Conservation (phyloP, 2,888 invertebrate species). For the Agrochola circellaris region DNA sequence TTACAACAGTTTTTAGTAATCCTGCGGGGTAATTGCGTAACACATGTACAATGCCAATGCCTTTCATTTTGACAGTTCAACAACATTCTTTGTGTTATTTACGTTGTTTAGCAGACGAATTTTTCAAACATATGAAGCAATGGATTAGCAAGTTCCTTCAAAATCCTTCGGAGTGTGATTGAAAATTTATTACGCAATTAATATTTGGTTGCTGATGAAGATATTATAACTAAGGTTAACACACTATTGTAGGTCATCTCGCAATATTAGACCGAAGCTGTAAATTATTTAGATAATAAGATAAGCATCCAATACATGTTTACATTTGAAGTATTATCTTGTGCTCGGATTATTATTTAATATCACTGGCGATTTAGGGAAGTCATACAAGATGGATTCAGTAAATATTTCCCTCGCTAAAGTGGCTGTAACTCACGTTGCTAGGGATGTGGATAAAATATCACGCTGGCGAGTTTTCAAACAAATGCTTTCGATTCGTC, state of each 20-base stretch:
- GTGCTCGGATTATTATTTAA: constrained; percentile 29
- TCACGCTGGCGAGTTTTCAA: constrained; percentile 28
- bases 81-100: too few relatives aligned
- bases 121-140: neutral
- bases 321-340: constrained; percentile 36
- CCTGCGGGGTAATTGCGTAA: neutral
- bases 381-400: constrained; percentile 6
- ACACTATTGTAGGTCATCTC: constrained; percentile 39
- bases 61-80: neutral
- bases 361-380: constrained; percentile 29
- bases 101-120: neutral
- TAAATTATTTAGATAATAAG: constrained; percentile 42
- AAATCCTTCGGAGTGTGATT: neutral
- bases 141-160: too few relatives aligned
- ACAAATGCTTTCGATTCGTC: constrained; percentile 58
- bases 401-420: constrained; percentile 7
- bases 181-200: neutral
- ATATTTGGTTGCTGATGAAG: neutral
- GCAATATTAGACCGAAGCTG: constrained; percentile 16
- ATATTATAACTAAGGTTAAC: constrained; percentile 17
- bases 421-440: constrained; percentile 11
- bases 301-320: constrained; percentile 37
- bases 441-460: constrained; percentile 38
- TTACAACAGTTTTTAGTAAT: constrained; percentile 32
- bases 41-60: neutral